A percentile compares a stretch with the other conserved stretches of the same genome.
These are phyloP conservation scores for Oryzias javanicus DNA, from an alignment of 2,113 vertebrate genomes.

Conservation along the genomic window DNA sequence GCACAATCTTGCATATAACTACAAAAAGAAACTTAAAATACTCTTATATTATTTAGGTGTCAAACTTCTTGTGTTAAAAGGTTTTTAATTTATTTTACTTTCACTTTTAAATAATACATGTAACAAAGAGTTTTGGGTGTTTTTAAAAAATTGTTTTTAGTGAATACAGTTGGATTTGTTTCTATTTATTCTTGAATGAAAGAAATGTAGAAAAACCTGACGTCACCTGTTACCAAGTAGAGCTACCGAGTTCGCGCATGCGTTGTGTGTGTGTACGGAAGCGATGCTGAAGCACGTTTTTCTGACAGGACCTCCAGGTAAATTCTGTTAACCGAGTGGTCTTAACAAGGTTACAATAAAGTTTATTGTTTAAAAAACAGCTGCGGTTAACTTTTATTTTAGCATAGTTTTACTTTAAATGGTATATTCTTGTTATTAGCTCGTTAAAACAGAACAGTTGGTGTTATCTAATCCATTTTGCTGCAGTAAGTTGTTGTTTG, in stretches of 20 bases:
- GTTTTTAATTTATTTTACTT: too few species aligned
- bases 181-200: too few species aligned
- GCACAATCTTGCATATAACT: too few species aligned
- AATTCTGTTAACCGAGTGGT: neutral
- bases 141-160: too few species aligned
- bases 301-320: slow-evolving; percentile 91
- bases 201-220: neutral
- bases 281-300: slow-evolving; percentile 84
- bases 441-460: neutral
- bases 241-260: slow-evolving; percentile 49
- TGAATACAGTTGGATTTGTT: too few species aligned
- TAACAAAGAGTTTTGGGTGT: too few species aligned
- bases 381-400: neutral
- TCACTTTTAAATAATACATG: too few species aligned
- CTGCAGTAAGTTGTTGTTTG: neutral
- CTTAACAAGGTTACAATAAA: neutral
- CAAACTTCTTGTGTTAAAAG: too few species aligned
- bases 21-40: too few species aligned
- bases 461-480: neutral
- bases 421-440: too few species aligned
- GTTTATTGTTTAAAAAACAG: neutral
- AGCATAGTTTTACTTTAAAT: neutral
- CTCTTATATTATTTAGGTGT: too few species aligned
- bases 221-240: neutral
- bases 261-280: slow-evolving; percentile 57